Percentiles rank a stretch among this genome's conserved stretches.
phyloP scores from a whole-genome alignment of 2,113 vertebrate genomes.

The Macrotis lagotis region DNA sequence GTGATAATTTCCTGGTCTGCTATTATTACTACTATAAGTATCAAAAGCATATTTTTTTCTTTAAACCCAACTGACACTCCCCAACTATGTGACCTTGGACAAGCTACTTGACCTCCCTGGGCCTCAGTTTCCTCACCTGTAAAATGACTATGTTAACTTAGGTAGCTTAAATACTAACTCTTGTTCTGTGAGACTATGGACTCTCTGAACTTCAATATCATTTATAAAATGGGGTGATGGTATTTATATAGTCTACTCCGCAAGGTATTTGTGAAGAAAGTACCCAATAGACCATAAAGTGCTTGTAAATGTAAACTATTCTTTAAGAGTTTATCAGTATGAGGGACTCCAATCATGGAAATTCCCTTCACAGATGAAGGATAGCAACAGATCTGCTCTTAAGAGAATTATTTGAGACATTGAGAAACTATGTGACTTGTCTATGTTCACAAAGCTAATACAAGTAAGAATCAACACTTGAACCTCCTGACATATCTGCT shows the following conservation, averaged over 20 bases:
- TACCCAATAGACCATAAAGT: neutral
- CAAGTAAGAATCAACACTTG: neutral
- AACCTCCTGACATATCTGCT: neutral
- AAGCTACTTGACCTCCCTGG: neutral
- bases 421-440: neutral
- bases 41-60: neutral
- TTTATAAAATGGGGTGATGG: neutral
- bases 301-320: neutral
- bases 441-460: neutral
- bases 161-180: neutral
- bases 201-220: neutral
- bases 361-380: slow-evolving; percentile 9
- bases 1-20: neutral
- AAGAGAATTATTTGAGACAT: neutral
- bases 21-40: neutral
- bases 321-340: neutral
- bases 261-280: neutral
- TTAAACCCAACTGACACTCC: neutral
- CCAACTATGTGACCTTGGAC: neutral
- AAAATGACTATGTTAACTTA: neutral
- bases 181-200: neutral
- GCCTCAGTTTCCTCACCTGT: neutral
- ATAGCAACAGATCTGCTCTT: neutral
- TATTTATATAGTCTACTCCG: neutral
- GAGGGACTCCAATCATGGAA: neutral